phyloP scores from a whole-genome alignment of 92 coral and sea anemone species.

The Umimayanthus kanabou region DNA sequence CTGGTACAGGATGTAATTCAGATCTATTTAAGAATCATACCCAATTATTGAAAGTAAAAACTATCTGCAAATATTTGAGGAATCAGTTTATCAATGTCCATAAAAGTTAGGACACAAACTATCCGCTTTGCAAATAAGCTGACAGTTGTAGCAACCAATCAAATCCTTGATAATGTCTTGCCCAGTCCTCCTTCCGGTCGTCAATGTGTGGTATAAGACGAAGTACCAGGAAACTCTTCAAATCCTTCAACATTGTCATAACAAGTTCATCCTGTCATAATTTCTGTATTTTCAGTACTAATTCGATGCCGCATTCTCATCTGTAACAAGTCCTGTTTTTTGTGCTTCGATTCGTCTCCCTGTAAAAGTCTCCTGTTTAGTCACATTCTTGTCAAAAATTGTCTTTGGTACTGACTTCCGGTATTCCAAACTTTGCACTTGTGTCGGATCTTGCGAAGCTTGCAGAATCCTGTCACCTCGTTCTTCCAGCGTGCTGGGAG shows the following conservation, averaged over 20 bases:
- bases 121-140: no score
- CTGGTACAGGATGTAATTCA: no score
- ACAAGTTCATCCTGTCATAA: no score
- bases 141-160: no score
- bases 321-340: slow-evolving; percentile 30
- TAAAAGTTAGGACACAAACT: no score
- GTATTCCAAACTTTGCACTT: slow-evolving; percentile 78
- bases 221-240: not conserved
- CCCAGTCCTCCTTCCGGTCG: not conserved
- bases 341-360: slow-evolving; percentile 67
- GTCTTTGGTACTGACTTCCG: slow-evolving; percentile 79
- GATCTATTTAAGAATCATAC: no score
- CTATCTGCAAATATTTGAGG: no score
- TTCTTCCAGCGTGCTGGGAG: slow-evolving; percentile 93
- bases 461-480: slow-evolving; percentile 86
- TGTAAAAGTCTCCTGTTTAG: slow-evolving; percentile 79
- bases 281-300: slow-evolving; percentile 7
- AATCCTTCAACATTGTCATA: not conserved
- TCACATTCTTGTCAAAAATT: slow-evolving; percentile 89
- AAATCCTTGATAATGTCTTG: not conserved
- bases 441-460: slow-evolving; percentile 73
- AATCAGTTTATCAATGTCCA: no score
- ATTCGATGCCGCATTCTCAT: slow-evolving; percentile 8
- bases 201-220: not conserved
- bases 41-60: no score